Evolutionary conservation across 1,140 invertebrate genomes (phyloP).

Genomic region (Drosophila kikkawai): DNA sequence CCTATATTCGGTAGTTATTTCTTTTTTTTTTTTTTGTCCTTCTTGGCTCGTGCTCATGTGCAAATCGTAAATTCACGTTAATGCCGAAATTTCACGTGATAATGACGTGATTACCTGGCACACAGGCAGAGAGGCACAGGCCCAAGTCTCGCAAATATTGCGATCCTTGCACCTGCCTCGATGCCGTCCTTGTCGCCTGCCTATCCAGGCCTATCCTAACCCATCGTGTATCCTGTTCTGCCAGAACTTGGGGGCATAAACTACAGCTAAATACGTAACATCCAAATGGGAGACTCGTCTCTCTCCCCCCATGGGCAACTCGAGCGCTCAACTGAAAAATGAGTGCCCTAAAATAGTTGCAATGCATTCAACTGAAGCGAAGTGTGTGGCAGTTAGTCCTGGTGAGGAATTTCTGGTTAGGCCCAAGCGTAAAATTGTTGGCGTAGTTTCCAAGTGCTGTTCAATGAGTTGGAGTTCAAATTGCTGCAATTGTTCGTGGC

Average conservation of each 20-base stretch:
- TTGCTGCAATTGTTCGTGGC: constrained; percentile 30
- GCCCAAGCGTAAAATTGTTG: constrained; percentile 52
- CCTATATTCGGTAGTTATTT: constrained; percentile 38
- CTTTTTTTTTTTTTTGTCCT: constrained; percentile 22
- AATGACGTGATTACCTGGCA: constrained; percentile 82
- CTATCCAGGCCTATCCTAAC: constrained; percentile 6
- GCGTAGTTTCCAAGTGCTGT: constrained; percentile 46
- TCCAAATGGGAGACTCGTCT: constrained; percentile 4
- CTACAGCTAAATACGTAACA: constrained; percentile 42
- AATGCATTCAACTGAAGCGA: constrained; percentile 50
- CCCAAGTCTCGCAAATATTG: constrained; percentile 32
- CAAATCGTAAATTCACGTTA: constrained; percentile 83
- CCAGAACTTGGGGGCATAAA: constrained; percentile 50
- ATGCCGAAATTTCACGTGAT: constrained; percentile 84
- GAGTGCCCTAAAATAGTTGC: constrained; percentile 59
- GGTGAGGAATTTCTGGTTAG: constrained; percentile 41
- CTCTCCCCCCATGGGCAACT: constrained; percentile 9
- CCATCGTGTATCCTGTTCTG: constrained; percentile 11
- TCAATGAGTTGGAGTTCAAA: constrained; percentile 53
- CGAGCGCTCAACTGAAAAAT: constrained; percentile 48
- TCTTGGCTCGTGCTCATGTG: constrained; percentile 72
- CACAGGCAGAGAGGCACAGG: constrained; percentile 31
- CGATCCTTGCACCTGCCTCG: constrained; percentile 59
- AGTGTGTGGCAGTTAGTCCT: constrained; percentile 26
- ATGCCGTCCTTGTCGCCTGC: constrained; percentile 25